Percentiles rank a stretch among this genome's conserved stretches.
These are phyloP conservation scores for Nymphicus hollandicus DNA, from an alignment of 2,113 vertebrate species.

Conservation along the genomic window DNA sequence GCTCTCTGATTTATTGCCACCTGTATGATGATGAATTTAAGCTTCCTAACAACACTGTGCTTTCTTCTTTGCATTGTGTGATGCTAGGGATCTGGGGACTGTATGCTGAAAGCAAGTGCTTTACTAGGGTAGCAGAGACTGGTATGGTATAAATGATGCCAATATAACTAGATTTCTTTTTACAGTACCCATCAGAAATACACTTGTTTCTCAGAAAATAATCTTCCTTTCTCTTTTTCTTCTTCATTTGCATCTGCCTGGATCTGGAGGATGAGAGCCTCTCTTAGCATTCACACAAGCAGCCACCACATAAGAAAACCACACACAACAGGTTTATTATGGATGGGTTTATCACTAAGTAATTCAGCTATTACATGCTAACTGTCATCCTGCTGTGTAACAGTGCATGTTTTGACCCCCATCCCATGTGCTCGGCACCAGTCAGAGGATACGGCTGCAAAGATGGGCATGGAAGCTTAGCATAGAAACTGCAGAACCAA, in stretches of 20 bases:
- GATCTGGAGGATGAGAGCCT: slow-evolving; percentile 6
- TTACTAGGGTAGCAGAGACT: background rate
- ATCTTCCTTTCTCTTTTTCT: slow-evolving; percentile 29
- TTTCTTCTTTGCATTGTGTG: background rate
- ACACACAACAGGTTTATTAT: background rate
- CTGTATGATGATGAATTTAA: background rate
- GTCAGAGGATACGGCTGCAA: background rate
- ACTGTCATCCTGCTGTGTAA: background rate
- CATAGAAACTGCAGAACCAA: background rate
- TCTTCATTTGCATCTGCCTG: background rate
- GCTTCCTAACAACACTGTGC: background rate
- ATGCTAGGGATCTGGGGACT: background rate
- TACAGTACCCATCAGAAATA: background rate
- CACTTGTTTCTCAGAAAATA: background rate
- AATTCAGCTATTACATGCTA: background rate
- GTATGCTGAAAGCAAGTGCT: background rate
- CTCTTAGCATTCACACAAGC: background rate
- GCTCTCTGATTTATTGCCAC: background rate
- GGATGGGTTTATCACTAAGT: background rate
- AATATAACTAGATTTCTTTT: background rate
- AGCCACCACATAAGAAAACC: background rate
- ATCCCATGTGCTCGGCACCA: background rate
- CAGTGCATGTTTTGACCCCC: background rate
- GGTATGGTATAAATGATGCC: background rate
- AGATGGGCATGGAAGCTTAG: background rate